These are phyloP conservation scores for Cliona cf. orientalis DNA, from an alignment of 37 sponge, comb jelly and placozoan species.

Conservation along the genomic window DNA sequence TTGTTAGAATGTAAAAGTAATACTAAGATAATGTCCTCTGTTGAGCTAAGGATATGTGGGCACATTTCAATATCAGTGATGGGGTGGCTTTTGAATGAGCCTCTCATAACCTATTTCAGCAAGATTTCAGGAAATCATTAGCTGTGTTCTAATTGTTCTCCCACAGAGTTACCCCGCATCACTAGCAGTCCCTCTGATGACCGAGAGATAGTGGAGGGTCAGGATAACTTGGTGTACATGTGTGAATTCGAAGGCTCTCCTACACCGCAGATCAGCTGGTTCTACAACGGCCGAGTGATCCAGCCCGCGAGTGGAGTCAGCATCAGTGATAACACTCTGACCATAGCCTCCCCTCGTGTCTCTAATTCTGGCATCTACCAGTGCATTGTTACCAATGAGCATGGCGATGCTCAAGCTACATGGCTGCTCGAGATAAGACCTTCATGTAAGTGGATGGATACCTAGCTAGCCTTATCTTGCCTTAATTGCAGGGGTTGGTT, in stretches of 20 bases:
- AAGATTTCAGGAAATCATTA: too few relatives aligned
- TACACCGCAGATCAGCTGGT: conserved; percentile 35
- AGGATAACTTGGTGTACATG: conserved; percentile 16
- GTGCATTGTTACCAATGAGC: conserved; percentile 47
- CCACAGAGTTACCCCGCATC: conserved; percentile 35
- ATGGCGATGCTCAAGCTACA: neutral
- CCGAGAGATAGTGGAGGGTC: conserved; percentile 5
- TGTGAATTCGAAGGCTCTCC: conserved; percentile 37
- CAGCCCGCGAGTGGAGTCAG: neutral
- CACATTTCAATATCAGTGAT: neutral
- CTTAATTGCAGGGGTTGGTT: too few relatives aligned
- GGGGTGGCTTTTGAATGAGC: too few relatives aligned
- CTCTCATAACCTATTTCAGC: too few relatives aligned
- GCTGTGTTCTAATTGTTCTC: neutral
- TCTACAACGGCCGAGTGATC: conserved; percentile 31
- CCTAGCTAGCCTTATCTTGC: too few relatives aligned
- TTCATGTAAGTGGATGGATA: conserved; percentile 49
- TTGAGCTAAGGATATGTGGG: neutral
- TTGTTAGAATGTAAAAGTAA: neutral
- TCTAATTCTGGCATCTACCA: conserved; percentile 66
- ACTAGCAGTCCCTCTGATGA: neutral
- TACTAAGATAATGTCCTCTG: neutral
- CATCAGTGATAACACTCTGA: neutral
- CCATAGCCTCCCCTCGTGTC: neutral
- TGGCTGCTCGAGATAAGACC: conserved; percentile 51